phyloP scores from a whole-genome alignment of 2,888 invertebrate genomes.

The Trachelus tabidus region DNA sequence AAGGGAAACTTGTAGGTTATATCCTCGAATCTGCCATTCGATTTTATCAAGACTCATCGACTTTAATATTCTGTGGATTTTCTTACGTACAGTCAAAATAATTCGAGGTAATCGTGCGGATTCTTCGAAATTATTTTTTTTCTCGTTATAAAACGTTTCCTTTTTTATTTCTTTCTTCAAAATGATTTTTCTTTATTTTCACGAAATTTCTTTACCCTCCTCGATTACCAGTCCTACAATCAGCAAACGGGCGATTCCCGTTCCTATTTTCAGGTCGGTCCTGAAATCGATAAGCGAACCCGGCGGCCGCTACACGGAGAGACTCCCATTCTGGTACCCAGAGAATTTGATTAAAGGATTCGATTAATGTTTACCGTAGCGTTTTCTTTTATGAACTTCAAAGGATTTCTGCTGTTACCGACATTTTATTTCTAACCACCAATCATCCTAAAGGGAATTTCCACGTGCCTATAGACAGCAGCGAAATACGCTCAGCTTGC shows the following conservation, averaged over 20 bases:
- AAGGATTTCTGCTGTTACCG: constrained; percentile 23
- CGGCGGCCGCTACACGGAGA: constrained; percentile 21
- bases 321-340: constrained; percentile 34
- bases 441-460: too few relatives aligned
- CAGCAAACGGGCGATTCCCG: constrained; percentile 21
- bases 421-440: too few relatives aligned
- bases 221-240: neutral
- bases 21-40: constrained; percentile 4
- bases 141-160: neutral
- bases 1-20: neutral
- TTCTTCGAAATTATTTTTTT: too few relatives aligned
- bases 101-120: too few relatives aligned
- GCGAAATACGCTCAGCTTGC: too few relatives aligned
- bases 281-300: constrained; percentile 50
- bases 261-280: constrained; percentile 37
- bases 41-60: constrained; percentile 10
- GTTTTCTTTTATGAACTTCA: constrained; percentile 42
- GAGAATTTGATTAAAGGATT: constrained; percentile 51
- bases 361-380: constrained; percentile 51
- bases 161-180: constrained; percentile 18
- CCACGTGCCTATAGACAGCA: too few relatives aligned
- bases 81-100: too few relatives aligned
- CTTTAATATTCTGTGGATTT: neutral
- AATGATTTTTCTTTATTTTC: neutral
- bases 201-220: neutral